phyloP scores from a whole-genome alignment of 2,113 vertebrate species.

The Grallaria varia region DNA sequence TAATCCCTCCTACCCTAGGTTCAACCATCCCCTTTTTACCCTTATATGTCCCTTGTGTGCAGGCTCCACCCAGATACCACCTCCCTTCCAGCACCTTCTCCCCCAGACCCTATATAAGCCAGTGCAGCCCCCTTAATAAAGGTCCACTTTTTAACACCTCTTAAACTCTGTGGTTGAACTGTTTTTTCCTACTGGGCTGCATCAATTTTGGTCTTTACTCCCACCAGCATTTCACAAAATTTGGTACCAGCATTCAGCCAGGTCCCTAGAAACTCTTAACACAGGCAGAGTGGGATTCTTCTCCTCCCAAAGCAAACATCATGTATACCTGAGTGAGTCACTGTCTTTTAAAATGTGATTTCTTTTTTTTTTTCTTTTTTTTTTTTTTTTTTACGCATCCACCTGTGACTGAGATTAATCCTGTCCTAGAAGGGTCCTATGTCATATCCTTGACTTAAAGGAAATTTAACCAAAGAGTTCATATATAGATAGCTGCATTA shows the following conservation, averaged over 20 bases:
- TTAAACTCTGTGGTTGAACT: too few species aligned
- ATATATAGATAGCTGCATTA: neutral
- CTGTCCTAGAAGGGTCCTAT: neutral
- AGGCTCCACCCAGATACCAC: too few species aligned
- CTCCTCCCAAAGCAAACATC: fast-evolving
- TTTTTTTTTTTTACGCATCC: neutral
- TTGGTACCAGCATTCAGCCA: neutral
- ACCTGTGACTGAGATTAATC: neutral
- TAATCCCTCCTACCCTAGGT: too few species aligned
- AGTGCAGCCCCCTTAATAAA: too few species aligned
- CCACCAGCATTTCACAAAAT: neutral
- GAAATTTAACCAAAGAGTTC: neutral
- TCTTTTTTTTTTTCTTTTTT: neutral
- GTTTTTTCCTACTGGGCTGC: too few species aligned
- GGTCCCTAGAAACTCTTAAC: neutral
- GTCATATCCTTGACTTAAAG: neutral
- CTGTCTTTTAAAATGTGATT: neutral
- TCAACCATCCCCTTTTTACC: too few species aligned
- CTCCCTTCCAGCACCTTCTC: too few species aligned
- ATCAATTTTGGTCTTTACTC: neutral
- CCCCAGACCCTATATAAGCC: too few species aligned
- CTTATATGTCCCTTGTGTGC: too few species aligned
- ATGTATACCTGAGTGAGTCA: neutral
- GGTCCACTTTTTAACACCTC: too few species aligned
- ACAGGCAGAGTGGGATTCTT: neutral